Evolutionary conservation across 2,888 invertebrate species (phyloP), one percentile per base, ranked within the genome.

Genomic region (Erpobdella octoculata): DNA sequence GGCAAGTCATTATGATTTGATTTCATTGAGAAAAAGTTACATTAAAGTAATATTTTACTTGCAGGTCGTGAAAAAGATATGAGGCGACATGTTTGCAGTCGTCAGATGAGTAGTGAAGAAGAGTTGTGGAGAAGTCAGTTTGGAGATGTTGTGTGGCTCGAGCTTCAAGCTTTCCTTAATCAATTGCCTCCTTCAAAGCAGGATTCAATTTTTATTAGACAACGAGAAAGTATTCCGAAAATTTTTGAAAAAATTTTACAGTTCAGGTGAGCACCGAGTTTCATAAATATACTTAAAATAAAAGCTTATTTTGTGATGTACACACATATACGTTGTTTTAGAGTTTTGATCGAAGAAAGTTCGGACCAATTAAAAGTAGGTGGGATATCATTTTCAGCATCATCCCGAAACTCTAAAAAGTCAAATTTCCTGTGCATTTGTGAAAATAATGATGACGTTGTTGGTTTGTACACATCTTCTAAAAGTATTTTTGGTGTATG

Each of bases 141-240:
- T 67, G 91, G 91, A 83, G 93, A 93, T 84, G 86, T 92, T 77
- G 90, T 93, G 77, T 94, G 93, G 93, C 83, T 93, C 77, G 93
- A 93, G 85, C 85, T 94, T 74, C 91, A 91, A 83, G 93, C 93
- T 0, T 89, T 88, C 9, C n/a, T 31, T 28, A 62, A 35, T 31
- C 12, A 35, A n/a, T 6, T 62, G 62, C n/a, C 33, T 28, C 33
- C 31, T 6, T 31, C 28, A 8, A 21, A 53, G 15, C 53, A 53
- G 28, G 53, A 53, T 53, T 21, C 53, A 8, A 6, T 53, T 28
- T 53, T 53, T 28, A 53, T 53, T 21, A 53, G 53, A 53, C 28
- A 28, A 4, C 53, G 53, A 4, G 53, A 53, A 28, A 53, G 28
- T 28, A n/a, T 53, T 25, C 53, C 53, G 21, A 53, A 21, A 5